These are phyloP conservation scores for Heterotis niloticus DNA, from an alignment of 2,113 vertebrate genomes.

Conservation along the genomic window DNA sequence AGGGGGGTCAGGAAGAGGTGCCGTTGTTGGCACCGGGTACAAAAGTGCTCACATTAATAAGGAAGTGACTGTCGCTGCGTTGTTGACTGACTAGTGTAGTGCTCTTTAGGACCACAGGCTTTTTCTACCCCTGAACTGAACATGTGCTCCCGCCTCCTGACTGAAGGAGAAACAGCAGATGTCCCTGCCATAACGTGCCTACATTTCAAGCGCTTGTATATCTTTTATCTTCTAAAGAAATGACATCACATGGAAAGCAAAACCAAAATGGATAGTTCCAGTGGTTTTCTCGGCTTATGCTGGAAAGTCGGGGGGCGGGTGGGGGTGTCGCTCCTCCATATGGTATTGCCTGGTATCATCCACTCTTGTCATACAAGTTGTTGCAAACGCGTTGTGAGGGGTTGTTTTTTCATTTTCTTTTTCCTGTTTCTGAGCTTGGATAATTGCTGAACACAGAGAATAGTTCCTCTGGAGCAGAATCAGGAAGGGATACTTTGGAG, in stretches of 20 bases:
- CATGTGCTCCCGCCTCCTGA: background rate
- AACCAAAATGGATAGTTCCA: background rate
- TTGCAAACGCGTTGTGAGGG: conserved; percentile 41
- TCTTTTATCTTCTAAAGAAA: conserved; percentile 2
- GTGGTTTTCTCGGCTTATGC: background rate
- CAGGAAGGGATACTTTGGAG: conserved; percentile 82
- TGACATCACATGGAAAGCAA: background rate
- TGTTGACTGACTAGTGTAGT: background rate
- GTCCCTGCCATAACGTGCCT: background rate
- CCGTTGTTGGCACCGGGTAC: conserved; percentile 15
- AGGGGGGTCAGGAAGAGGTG: conserved; percentile 9
- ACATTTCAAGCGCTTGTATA: background rate
- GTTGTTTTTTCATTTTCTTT: conserved; percentile 61
- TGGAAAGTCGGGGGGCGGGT: background rate
- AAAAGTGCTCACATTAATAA: conserved; percentile 18
- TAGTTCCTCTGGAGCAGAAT: conserved; percentile 69
- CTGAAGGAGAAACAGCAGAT: background rate
- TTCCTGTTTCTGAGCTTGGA: conserved; percentile 75
- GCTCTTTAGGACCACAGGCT: background rate
- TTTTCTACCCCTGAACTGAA: background rate
- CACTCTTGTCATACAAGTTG: background rate
- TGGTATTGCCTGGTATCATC: background rate
- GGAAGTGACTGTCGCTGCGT: background rate
- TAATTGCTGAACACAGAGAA: conserved; percentile 85
- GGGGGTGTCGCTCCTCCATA: background rate